Conservation (phyloP, 2,888 invertebrate genomes). For the Labia minor region DNA sequence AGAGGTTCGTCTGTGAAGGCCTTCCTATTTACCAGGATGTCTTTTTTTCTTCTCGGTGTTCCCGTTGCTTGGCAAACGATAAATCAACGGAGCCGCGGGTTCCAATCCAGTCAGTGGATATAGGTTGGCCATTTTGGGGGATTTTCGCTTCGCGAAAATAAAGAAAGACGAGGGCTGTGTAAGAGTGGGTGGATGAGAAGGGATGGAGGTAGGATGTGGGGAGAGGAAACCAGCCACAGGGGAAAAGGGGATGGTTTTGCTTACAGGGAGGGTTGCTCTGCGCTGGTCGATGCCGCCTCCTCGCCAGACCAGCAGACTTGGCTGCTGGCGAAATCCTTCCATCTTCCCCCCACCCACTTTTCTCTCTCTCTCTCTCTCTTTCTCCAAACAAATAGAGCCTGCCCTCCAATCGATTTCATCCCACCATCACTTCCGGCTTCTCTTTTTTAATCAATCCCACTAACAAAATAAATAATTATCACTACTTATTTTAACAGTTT, state of each 20-base stretch:
- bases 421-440: not conserved
- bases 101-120: slow-evolving; percentile 17
- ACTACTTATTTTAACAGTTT: no score
- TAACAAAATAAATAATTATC: no score
- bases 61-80: not conserved
- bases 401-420: not conserved
- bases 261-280: slow-evolving; percentile 8
- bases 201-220: slow-evolving; percentile 18
- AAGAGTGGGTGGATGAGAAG: slow-evolving; percentile 16
- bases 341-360: not conserved
- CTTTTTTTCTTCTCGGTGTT: slow-evolving; percentile 19
- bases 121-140: slow-evolving; percentile 20
- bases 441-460: no score
- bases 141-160: slow-evolving; percentile 19
- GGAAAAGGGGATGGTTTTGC: not conserved
- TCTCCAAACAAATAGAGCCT: no score
- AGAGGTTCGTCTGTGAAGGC: no score
- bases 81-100: slow-evolving; percentile 13
- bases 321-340: not conserved
- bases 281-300: not conserved
- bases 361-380: no score
- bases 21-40: slow-evolving; percentile 26
- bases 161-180: slow-evolving; percentile 17
- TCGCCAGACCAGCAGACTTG: not conserved
- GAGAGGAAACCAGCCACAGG: slow-evolving; percentile 9